Evolutionary conservation across 2,113 vertebrate genomes (phyloP), one percentile per base, ranked within the genome.

Genomic region (Oryzias curvinotus): DNA sequence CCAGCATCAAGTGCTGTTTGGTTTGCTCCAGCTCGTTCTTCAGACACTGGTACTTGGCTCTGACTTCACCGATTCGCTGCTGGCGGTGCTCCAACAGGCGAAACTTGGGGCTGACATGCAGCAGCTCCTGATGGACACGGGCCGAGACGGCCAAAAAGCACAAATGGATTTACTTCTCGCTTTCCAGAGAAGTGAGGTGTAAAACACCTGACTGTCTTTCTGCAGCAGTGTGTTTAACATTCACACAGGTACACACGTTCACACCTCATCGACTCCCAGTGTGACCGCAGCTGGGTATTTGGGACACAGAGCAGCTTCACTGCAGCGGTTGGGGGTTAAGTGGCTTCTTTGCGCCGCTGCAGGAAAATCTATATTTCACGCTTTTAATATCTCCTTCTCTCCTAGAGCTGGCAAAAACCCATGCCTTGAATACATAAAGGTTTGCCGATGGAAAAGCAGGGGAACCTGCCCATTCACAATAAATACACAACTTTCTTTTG

Each of bases 1-100:
- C 96, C 85, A 99, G 87, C 97, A 99, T 99, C 81, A 99, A 87
- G 70, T 96, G 89, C 81, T 97, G 96, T 60, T 99, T 98, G 78
- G 96, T 98, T 59, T 92, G 91, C 69, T 98, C 95, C 91, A 99
- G 90, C 86, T 99, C 96, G 77, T 94, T 95, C 93, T 94, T 97
- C 88, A 98, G 91, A 93, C 95, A 94, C 77, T 98, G 94, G 0
- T 99, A 98, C 85, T 94, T 97, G 81, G 95, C 95, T 66, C 93
- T 92, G 70, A 98, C 93, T 85, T 98, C 97, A 3, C 93, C 93
- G 53, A 98, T 98, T 52, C 95, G 91, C 90, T 98, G 96, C 88
- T 98, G 97, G 70, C 97, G 94, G 54, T 98, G 90, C 78, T 98
- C 97, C 88, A 97, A 78, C 63, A 95, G 92, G 62, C 95, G 95